phyloP scores from a whole-genome alignment of 2,113 vertebrate genomes.

The Pachycephala philippinensis region DNA sequence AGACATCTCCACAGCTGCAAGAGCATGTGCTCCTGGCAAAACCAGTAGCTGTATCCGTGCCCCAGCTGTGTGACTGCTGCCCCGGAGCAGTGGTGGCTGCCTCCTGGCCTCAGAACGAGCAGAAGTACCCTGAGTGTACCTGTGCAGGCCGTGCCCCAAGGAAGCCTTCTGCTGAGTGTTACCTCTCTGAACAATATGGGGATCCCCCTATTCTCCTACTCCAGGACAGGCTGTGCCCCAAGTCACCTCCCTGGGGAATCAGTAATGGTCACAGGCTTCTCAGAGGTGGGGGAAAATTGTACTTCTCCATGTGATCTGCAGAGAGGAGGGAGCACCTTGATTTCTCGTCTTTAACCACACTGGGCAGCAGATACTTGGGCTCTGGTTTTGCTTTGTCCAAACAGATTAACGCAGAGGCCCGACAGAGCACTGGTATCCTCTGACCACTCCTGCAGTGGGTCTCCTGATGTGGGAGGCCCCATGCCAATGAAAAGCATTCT shows the following conservation, averaged over 20 bases:
- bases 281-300: not conserved
- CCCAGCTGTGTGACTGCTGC: not conserved
- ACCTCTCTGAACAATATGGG: not conserved
- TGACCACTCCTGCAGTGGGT: not conserved
- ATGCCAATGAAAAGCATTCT: not conserved
- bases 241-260: not conserved
- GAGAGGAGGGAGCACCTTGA: not conserved
- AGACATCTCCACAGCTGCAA: not conserved
- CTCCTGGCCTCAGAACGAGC: not conserved
- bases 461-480: not conserved
- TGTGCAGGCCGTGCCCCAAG: not conserved
- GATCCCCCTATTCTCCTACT: not conserved
- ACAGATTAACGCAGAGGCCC: not conserved
- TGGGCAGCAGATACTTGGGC: not conserved
- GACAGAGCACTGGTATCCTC: not conserved
- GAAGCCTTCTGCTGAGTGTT: not conserved
- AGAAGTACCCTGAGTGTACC: not conserved
- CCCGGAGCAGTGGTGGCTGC: not conserved
- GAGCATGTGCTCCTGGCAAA: not conserved
- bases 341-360: not conserved
- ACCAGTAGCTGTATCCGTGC: not conserved
- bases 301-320: not conserved
- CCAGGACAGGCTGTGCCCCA: not conserved
- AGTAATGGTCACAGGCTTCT: accelerated
- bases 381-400: not conserved